Evolutionary conservation across 2,797 vertebrate species (phyloP), one percentile per base, ranked within the genome.

Genomic region (Alca torda): DNA sequence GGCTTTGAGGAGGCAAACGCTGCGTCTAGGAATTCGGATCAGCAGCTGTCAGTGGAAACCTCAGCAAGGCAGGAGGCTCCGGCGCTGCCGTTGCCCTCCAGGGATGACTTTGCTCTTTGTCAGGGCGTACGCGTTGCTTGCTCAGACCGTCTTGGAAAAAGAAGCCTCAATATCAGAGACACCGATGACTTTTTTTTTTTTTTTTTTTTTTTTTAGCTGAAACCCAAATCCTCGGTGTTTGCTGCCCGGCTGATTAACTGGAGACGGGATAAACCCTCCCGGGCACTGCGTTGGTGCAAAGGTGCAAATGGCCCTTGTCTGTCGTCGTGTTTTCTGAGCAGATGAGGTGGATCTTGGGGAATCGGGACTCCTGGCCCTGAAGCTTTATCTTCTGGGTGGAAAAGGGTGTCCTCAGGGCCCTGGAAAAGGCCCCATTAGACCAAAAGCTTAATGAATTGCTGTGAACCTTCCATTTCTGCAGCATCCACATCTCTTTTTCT

Each of bases 91-190:
- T 8, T 60, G 85, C 95, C 91, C 91, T 92, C 14, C 65, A 25
- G 91, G 87, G 81, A 9, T 64, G 77, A 4, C 43, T 92, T 33
- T 1, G 20, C 68, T 69, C 53, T 43, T 48, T 31, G 68, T 57
- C 64, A 17, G 80, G 87, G 84, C 6, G 0, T 30, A 48, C 4
- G 1, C 7, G 0, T 12, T 37, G 46, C 89, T 83, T 0, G 0
- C 65, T 69, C 53, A 23, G 82, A 21, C 31, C 46, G 12, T 18
- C 54, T 26, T 21, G 39, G 77, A 43, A 28, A 46, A 56, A 39
- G 39, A n/a, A 86, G 13, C 54, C 73, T 70, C 6, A 1, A 1
- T 6, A 10, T 25, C n/a, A 19, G 77, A 84, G 37, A 16, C 45
- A 5, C 28, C 0, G 0, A 14, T 12, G 39, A 50, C 51, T 14